Evolutionary conservation across 1,140 invertebrate species (phyloP).

Genomic region (Macrobrachium rosenbergii): DNA sequence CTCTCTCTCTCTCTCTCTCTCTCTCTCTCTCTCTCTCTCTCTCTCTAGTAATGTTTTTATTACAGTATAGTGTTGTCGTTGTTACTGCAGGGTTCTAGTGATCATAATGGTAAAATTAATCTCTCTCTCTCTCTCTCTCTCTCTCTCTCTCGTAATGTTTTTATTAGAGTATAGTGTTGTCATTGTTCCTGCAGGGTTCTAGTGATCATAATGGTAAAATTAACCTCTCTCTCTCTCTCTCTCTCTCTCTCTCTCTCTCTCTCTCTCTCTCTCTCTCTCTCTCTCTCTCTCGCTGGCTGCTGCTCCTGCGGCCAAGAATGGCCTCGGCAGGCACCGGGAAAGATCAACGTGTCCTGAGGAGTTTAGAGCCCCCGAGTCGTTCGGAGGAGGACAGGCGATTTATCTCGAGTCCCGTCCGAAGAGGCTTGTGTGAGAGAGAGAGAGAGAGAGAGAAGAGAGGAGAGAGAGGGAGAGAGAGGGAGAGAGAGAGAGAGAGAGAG

Average conservation of each 20-base stretch:
- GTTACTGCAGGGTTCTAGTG: no score
- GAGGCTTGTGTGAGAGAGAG: neutral
- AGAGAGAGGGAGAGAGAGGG: neutral
- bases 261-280: neutral
- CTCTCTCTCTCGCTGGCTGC: neutral
- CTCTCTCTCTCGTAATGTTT: no score
- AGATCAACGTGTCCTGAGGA: no score
- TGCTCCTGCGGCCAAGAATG: neutral
- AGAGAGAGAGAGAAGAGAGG: conserved; percentile 10
- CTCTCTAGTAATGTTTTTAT: no score
- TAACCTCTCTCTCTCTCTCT: no score
- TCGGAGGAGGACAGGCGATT: conserved; percentile 1
- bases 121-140: no score
- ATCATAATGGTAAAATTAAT: no score
- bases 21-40: neutral
- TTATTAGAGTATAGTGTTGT: no score
- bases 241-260: neutral
- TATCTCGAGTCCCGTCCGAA: neutral
- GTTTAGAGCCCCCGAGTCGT: no score
- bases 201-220: no score
- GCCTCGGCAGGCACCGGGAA: neutral
- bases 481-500: neutral
- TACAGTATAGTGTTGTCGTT: no score
- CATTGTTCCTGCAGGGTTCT: no score
- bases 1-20: neutral